Evolutionary conservation across 2,113 vertebrate genomes (phyloP).

Genomic region (Pteruthius melanotis): DNA sequence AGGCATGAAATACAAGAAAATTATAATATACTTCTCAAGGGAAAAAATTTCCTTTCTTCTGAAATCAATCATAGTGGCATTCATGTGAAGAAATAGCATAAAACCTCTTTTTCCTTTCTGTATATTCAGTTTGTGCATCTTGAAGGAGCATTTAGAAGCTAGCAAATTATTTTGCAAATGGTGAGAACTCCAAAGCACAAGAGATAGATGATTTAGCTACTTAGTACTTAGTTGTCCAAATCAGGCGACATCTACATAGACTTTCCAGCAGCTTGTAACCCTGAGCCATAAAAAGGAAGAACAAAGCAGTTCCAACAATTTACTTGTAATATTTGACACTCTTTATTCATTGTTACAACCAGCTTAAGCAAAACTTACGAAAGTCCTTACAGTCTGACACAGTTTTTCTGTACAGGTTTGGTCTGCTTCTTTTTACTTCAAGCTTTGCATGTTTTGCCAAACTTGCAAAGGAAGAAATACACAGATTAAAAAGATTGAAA

Average conservation of each 20-base stretch:
- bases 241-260: not conserved
- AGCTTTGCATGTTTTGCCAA: not conserved
- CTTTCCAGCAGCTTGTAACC: not conserved
- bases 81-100: constrained; percentile 43
- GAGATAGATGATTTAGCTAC: not conserved
- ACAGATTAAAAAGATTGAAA: not conserved
- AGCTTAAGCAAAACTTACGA: not conserved
- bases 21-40: constrained; percentile 49
- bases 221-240: not conserved
- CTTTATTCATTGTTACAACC: not conserved
- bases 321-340: not conserved
- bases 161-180: not conserved
- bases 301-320: not conserved
- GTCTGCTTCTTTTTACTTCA: not conserved
- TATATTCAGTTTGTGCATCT: constrained; percentile 25
- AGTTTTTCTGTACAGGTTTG: not conserved
- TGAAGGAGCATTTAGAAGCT: constrained; percentile 35
- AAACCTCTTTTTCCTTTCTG: constrained; percentile 26
- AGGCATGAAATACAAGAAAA: constrained; percentile 63
- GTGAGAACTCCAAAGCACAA: not conserved
- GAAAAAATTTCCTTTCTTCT: constrained; percentile 51
- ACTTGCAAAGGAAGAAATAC: not conserved
- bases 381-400: not conserved
- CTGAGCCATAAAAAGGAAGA: not conserved
- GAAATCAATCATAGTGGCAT: constrained; percentile 60